Base-by-base conservation (phyloP, 2,113 vertebrate species). In the Zootoca vivipara region DNA sequence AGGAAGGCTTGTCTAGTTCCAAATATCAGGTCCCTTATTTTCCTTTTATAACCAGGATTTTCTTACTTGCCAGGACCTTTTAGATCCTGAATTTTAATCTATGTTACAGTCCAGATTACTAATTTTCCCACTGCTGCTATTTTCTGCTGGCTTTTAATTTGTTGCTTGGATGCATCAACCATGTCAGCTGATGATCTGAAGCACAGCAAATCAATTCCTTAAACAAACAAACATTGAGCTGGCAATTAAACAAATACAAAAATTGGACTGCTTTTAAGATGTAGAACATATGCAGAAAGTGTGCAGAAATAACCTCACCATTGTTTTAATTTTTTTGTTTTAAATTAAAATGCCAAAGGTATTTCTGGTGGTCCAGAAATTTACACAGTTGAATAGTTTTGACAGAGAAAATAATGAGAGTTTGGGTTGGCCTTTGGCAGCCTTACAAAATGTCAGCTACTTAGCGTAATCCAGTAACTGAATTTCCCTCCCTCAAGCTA, bases 351-450 rank as follows among this genome's bases (percentile, higher is more conserved):
- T 83, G 79, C 77, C 40, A 70, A 79, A 79, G 20, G 18, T 86
- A 87, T 77, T 95, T 95, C 90, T 96, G 77, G 89, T 93, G 91
- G 90, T 83, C 94, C 92, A 33, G 92, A 94, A 85, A 90, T 77
- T 90, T 95, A 90, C 74, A 91, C 91, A 95, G 93, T 84, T 87
- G 84, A 94, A 94, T 87, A 86, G 73, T 52, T 94, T 89, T 94
- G 94, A 93, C 90, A 93, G 83, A 86, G 72, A 92, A 93, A 94
- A 93, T 93, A 91, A 83, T 86, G 87, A 42, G 16, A 89, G 89
- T 89, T 94, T 91, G 91, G 90, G 88, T 83, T 95, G 91, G 93
- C 62, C 69, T 94, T 93, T 93, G 92, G 93, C 94, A 94, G 88
- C 80, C 89, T 33, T 91, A 88, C 85, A 93, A 91, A 79, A 90